Evolutionary conservation across 2,797 vertebrate species (phyloP), one percentile per base, ranked within the genome.

Genomic region (Lutjanus argentimaculatus): DNA sequence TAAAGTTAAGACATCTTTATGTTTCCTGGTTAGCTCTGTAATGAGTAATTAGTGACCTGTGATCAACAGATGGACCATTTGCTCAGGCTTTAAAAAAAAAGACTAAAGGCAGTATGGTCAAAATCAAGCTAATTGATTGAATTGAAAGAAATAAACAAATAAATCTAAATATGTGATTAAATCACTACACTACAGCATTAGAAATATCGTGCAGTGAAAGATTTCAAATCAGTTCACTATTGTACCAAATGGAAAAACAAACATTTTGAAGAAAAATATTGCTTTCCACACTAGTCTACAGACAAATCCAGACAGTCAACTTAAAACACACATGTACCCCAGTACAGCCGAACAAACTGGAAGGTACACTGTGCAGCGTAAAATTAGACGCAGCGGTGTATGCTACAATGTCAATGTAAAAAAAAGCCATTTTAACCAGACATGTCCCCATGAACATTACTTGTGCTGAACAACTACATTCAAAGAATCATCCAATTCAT

Each of bases 331-430:
- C 7, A 46, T 12, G 8, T 12, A 17, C n/a, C 21, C 14, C 17
- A 14, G 8, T n/a, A 17, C 16, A 36, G 69, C 1, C 1, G 21
- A 46, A 59, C 25, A 45, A 65, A 51, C 30, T 75, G 67, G 8
- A 48, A 48, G 36, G 63, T 66, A 45, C 30, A 79, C 8, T 21
- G 12, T 25, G 21, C 16, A 46, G 13, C 0, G 7, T 70, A 66
- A 67, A 52, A 79, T 74, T 8, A 51, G 45, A 70, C 1, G 0
- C 19, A 56, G 67, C 45, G 64, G 22, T 73, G 65, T 43, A 22
- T 8, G 48, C 36, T 45, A 53, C 49, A 52, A 19, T 19, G 17
- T 22, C 6, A 63, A 36, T 40, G 14, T 13, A 43, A 30, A 49
- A 14, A 30, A 46, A 13, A 11, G 53, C 0, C 42, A 45, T 52